These are phyloP conservation scores for Sesia bembeciformis DNA, from an alignment of 2,888 invertebrate species.

Conservation along the genomic window DNA sequence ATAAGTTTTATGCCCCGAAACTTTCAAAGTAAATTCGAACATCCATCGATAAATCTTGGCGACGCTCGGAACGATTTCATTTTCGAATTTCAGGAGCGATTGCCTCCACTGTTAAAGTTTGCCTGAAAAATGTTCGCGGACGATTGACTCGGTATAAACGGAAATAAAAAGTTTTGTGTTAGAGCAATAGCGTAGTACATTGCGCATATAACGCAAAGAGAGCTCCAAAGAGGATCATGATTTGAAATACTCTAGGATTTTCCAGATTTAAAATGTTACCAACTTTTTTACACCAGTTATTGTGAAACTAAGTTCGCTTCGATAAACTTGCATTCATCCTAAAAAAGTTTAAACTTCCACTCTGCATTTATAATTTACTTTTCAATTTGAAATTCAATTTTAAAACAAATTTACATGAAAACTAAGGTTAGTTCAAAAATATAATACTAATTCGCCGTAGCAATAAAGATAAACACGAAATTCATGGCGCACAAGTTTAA, in stretches of 20 bases:
- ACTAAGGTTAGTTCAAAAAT: constrained; percentile 30
- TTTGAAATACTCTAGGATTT: constrained; percentile 48
- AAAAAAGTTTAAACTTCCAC: constrained; percentile 19
- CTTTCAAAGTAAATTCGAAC: constrained; percentile 73
- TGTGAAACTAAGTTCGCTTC: constrained; percentile 30
- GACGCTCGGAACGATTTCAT: constrained; percentile 73
- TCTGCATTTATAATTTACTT: constrained; percentile 19
- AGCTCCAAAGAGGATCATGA: constrained; percentile 52
- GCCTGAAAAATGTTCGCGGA: constrained; percentile 73
- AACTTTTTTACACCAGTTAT: constrained; percentile 35
- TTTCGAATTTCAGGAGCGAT: constrained; percentile 75
- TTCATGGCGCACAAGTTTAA: constrained; percentile 52
- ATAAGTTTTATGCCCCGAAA: constrained; percentile 72
- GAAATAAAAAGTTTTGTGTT: constrained; percentile 74
- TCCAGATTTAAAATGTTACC: constrained; percentile 37
- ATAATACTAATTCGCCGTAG: constrained; percentile 31
- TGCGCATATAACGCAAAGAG: constrained; percentile 63
- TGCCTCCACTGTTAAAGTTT: constrained; percentile 74
- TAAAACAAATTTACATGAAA: constrained; percentile 12
- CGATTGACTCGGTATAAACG: constrained; percentile 74
- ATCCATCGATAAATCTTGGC: constrained; percentile 74
- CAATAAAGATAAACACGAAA: constrained; percentile 48
- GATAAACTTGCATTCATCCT: constrained; percentile 21
- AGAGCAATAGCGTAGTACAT: constrained; percentile 67
- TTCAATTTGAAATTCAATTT: not conserved